Base-by-base conservation (phyloP, 2,888 invertebrate species). In the Mimumesa dahlbomi region DNA sequence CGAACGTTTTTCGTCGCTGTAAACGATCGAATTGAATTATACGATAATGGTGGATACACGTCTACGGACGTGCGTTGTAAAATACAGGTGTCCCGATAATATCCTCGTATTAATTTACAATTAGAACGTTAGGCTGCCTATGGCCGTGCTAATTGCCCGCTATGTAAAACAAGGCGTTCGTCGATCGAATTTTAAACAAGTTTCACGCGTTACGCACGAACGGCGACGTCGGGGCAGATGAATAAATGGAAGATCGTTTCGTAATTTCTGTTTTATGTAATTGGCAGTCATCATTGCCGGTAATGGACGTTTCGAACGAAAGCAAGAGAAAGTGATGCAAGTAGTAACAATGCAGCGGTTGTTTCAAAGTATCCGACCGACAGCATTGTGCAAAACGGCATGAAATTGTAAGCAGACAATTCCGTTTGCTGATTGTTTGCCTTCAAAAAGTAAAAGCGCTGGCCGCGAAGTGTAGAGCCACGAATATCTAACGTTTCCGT, bases 181-280 rank as follows among this genome's bases (percentile, higher is more conserved):
- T 9, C 16, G 22, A 21, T 11, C 13, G 21, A 52, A 52, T 59
- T 43, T 43, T 31, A 21, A 43, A 6, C 9, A 14, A 18, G 46
- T 48, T 62, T 16, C 36, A 13, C 21, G 40, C 9, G 56, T 43
- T 13, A 16, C 29, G 7, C 4, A 22, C 38, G 46, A 56, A 11
- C n/a, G 34, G n/a, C n/a, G 29, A 9, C 9, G 7, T 34, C 34
- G n/a, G 4, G 25, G 25, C 7, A 25, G 34, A 7, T 54, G 25
- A 67, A 53, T 40, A 21, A 49, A 58, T 16, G 9, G 36, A 7
- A 29, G 43, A 2, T 50, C 18, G 69, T 69, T 61, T 54, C 53
- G 48, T 54, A 69, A 69, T 68, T 67, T 45, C 38, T 49, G 54
- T n/a, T 59, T 69, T 61, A 69, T 40, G 49, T 54, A 54, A 59